Evolutionary conservation across 1,140 invertebrate genomes (phyloP), one percentile per base, ranked within the genome.

Genomic region (Ceratina australensis): DNA sequence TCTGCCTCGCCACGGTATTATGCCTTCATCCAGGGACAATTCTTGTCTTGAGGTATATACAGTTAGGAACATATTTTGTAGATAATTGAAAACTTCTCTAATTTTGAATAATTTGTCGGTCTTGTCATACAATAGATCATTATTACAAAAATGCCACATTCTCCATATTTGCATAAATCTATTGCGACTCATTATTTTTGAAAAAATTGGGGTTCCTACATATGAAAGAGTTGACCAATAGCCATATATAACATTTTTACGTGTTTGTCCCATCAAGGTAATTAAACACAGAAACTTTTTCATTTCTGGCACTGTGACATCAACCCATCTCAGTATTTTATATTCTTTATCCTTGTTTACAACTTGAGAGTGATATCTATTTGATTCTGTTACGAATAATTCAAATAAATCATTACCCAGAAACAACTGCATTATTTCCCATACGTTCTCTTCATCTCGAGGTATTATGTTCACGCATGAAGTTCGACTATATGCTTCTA

Each of bases 141-240:
- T 80, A 75, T 80, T 76, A 24, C 63, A 74, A 80, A 80, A 80
- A 71, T 78, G 50, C 60, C 64, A 77, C 22, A 72, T 59, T 64
- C n/a, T 28, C 20, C 60, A 71, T 15, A 80, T 65, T 61, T 80
- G 74, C 5, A 56, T 49, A 72, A 80, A 78, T 80, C 79, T 26
- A 64, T 65, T 69, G 12, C 65, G 16, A 24, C 20, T 63, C 78
- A 77, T 79, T 57, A 22, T 79, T 68, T 68, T 75, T 22, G 52
- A 0, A 18, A 79, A 79, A 1, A 79, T 79, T 65, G 63, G 16
- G 8, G 50, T 73, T 79, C 77, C 26, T 65, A 80, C 15, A 24
- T 47, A 60, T 50, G 71, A 64, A 66, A 64, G 8, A 56, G 60
- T 79, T 1, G 47, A 64, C n/a, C 61, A 75, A 2, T 65, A 76